These are phyloP conservation scores for Haliaeetus leucogaster DNA, from an alignment of 2,113 vertebrate genomes.

Conservation along the genomic window DNA sequence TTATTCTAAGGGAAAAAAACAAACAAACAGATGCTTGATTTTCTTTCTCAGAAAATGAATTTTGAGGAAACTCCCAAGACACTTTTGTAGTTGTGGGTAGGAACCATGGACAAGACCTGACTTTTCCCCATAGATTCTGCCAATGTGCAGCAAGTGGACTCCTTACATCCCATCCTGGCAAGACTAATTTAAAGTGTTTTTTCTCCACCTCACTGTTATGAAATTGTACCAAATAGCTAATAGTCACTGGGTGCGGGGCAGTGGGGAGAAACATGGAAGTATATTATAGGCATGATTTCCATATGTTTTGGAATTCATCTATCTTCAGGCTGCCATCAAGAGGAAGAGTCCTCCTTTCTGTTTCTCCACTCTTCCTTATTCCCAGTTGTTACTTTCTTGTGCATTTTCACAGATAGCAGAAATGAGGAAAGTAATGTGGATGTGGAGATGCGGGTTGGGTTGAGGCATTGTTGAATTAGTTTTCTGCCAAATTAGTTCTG, in stretches of 20 bases:
- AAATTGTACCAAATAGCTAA: not conserved
- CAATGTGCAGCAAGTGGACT: not conserved
- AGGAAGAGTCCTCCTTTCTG: not conserved
- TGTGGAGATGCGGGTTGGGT: not conserved
- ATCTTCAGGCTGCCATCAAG: not conserved
- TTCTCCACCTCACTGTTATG: not conserved
- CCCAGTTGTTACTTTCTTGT: not conserved
- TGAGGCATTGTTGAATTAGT: not conserved
- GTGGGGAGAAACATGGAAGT: too few species aligned
- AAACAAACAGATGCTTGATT: not conserved
- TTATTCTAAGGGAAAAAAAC: not conserved
- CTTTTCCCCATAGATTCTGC: not conserved
- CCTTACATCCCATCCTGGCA: not conserved
- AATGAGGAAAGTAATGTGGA: not conserved
- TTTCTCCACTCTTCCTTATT: not conserved
- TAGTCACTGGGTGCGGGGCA: rapidly evolving
- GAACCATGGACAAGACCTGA: not conserved
- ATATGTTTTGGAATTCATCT: not conserved
- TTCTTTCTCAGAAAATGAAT: not conserved
- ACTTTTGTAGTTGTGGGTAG: not conserved
- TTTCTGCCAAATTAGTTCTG: not conserved
- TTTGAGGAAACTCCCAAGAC: not conserved
- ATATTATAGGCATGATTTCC: not conserved
- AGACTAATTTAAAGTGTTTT: not conserved
- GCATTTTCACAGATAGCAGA: not conserved